A percentile compares a stretch with the other conserved stretches of the same genome.
Conservation (phyloP, 2,888 invertebrate genomes). For the Drosophila maculinotata region DNA sequence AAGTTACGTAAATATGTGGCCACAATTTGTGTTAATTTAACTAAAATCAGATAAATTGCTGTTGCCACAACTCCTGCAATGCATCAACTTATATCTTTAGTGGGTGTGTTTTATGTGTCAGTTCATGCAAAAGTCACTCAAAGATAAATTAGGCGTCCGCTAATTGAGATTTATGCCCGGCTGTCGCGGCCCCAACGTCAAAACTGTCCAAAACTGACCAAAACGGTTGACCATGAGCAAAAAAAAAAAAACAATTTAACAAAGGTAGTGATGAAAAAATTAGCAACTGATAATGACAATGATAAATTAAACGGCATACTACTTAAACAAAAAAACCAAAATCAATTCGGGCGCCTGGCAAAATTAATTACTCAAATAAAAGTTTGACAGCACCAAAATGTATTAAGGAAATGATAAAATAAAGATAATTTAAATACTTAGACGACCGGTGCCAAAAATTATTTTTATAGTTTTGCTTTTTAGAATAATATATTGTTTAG, state of each 20-base stretch:
- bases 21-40: too few relatives aligned
- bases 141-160: slow-evolving; percentile 49
- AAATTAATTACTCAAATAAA: slow-evolving; percentile 27
- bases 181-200: slow-evolving; percentile 12
- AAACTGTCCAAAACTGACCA: not conserved
- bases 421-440: not conserved
- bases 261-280: slow-evolving; percentile 50
- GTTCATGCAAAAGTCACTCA: slow-evolving; percentile 21
- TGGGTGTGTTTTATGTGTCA: slow-evolving; percentile 16
- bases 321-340: slow-evolving; percentile 10
- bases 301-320: slow-evolving; percentile 52
- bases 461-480: too few relatives aligned
- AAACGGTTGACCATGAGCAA: slow-evolving; percentile 17
- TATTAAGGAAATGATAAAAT: slow-evolving; percentile 4
- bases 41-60: too few relatives aligned
- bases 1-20: too few relatives aligned
- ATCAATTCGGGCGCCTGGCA: slow-evolving; percentile 18
- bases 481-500: too few relatives aligned
- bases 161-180: slow-evolving; percentile 61
- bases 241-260: slow-evolving; percentile 7
- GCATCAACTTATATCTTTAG: slow-evolving; percentile 26
- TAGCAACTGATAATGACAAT: slow-evolving; percentile 59
- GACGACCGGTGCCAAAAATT: too few relatives aligned
- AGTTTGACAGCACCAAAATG: slow-evolving; percentile 9
- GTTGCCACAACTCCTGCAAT: slow-evolving; percentile 3